Evolutionary conservation across 2,113 vertebrate genomes (phyloP).

Genomic region (Heterotilapia buettikoferi): DNA sequence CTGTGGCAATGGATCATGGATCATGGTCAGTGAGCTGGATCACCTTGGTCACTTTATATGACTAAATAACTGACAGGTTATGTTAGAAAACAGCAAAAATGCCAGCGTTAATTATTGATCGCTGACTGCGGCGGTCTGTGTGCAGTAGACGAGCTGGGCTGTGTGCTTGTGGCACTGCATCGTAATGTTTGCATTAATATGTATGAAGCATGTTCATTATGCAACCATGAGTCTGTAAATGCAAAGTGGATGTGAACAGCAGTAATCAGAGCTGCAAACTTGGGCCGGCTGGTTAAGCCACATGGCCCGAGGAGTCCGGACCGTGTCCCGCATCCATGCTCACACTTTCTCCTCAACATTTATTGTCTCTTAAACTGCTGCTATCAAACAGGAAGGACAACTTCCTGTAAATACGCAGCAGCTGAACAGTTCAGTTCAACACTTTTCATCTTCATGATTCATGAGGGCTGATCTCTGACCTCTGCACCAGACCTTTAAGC

Average conservation of each 20-base stretch:
- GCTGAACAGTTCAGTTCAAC: neutral
- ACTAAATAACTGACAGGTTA: neutral
- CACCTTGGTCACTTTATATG: neutral
- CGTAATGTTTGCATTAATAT: neutral
- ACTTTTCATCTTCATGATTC: neutral
- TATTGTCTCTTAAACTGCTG: neutral
- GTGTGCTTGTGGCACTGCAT: neutral
- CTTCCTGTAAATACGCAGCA: neutral
- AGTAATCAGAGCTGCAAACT: neutral
- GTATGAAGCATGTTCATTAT: neutral
- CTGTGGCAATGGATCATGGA: neutral
- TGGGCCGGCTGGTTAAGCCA: neutral
- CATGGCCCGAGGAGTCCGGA: neutral
- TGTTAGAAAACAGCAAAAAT: neutral
- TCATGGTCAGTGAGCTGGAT: neutral
- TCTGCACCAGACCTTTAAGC: neutral
- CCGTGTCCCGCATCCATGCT: neutral
- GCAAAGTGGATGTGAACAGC: neutral
- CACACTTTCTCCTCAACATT: neutral
- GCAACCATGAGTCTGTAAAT: neutral
- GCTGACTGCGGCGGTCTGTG: neutral
- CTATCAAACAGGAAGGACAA: neutral
- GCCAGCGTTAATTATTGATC: neutral
- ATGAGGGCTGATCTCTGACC: neutral
- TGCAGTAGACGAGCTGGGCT: neutral